phyloP scores from a whole-genome alignment of 2,797 vertebrate genomes.

The Setipinna tenuifilis region DNA sequence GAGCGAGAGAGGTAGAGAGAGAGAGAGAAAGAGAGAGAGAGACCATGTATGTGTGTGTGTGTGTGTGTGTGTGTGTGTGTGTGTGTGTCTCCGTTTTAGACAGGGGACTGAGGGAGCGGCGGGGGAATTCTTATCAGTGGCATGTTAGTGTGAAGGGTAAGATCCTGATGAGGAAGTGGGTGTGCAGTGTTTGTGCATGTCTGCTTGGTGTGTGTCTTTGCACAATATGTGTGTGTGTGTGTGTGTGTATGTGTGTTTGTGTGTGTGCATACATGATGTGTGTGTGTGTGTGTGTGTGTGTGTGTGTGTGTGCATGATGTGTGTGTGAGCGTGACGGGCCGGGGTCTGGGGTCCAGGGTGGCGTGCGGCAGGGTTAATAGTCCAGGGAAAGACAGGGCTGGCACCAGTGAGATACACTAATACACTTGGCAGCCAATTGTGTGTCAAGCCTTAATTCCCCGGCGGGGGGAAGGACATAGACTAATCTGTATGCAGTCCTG shows the following conservation, averaged over 20 bases:
- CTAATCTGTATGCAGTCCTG: conserved; percentile 99
- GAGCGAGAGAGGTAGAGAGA: neutral
- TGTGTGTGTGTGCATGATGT: conserved; percentile 15
- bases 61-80: conserved; percentile 12
- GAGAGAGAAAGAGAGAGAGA: no score
- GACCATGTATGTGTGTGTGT: neutral
- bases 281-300: conserved; percentile 31
- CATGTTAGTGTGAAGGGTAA: conserved; percentile 39
- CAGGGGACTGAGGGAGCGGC: conserved; percentile 22
- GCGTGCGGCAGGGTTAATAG: conserved; percentile 87
- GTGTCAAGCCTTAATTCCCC: conserved; percentile 91
- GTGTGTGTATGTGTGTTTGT: no score
- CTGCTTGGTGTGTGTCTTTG: neutral
- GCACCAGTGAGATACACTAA: conserved; percentile 89
- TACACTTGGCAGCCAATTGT: conserved; percentile 88
- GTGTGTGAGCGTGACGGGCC: conserved; percentile 23
- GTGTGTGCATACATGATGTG: neutral
- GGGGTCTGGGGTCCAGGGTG: conserved; percentile 57
- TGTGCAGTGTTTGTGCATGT: neutral
- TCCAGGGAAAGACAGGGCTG: conserved; percentile 80
- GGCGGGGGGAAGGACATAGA: conserved; percentile 93
- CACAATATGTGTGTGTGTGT: neutral
- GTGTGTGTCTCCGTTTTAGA: neutral
- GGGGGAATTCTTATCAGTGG: conserved; percentile 16
- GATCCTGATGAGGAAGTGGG: conserved; percentile 40